Base-by-base conservation (phyloP, 1,140 invertebrate genomes). In the Trichoplusia ni region DNA sequence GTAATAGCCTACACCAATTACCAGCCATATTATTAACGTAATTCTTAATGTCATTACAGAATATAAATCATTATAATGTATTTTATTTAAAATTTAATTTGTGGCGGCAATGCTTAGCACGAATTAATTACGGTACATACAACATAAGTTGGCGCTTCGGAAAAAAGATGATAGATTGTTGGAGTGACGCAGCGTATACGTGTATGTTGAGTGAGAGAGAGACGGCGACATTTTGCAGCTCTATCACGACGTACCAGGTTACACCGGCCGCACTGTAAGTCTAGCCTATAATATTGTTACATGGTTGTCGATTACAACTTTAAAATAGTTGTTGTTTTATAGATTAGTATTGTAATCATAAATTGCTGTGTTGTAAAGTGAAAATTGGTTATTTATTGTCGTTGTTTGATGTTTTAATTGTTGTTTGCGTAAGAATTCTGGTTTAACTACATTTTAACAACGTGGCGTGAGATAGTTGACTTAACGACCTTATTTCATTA, bases 31-130 rank as follows among this genome's bases (percentile, higher is more conserved):
- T 27, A 58, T 58, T 58, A 58, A 9, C 23, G 25, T 7, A 42
- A 58, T 44, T 44, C 23, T 23, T 27, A 42, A 42, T 58, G 54
- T 58, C 54, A 58, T 58, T 58, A 58, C 54, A 42, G 54, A 6
- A 58, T 58, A 58, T 58, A 58, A 58, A 58, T 58, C 38, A 58
- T 29, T 13, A 27, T 58, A 44, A 44, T 58, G 38, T 31, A 44
- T 58, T 44, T 58, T n/a, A n/a, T n/a, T n/a, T 29, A 58, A 58
- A 58, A 42, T 58, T 58, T 58, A 58, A 58, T 58, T 58, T 58
- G 54, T 44, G 9, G 51, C 33, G 14, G 14, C 44, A 47, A 9
- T 16, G 31, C 44, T 25, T 4, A 47, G 25, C 18, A 44, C 16
- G 53, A 42, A 54, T 56, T 42, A 44, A 58, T 58, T 58, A 44